A percentile compares a stretch with the other conserved stretches of the same genome.
Conservation (phyloP, 2,113 vertebrate genomes). For the Pelvicachromis taeniatus region DNA sequence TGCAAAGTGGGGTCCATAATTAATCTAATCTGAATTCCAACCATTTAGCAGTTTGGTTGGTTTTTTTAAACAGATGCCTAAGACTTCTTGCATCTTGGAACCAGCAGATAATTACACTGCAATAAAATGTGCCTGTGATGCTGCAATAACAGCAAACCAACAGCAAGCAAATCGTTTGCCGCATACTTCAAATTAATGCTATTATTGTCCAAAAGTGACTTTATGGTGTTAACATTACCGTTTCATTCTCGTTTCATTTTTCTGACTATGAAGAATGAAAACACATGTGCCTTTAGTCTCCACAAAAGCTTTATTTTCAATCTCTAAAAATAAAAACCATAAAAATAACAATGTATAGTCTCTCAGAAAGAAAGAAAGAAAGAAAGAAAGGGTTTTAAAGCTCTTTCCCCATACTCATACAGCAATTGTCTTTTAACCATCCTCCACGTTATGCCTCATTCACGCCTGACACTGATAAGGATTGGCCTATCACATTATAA, state of each 20-base stretch:
- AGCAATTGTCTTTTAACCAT: background rate
- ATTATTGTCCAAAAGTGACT: background rate
- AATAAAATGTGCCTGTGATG: background rate
- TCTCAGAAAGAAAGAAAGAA: slow-evolving; percentile 12
- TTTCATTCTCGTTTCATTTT: background rate
- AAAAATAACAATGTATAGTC: slow-evolving; percentile 51
- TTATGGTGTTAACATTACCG: background rate
- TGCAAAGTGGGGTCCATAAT: background rate
- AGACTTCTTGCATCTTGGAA: background rate
- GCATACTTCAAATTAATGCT: background rate
- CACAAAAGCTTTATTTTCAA: slow-evolving; percentile 55
- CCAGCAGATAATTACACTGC: background rate
- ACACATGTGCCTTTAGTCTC: background rate
- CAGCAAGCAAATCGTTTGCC: background rate
- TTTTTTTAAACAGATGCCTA: background rate
- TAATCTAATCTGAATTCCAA: background rate
- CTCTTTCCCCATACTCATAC: slow-evolving; percentile 20
- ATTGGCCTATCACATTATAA: background rate
- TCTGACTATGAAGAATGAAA: background rate
- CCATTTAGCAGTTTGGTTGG: background rate
- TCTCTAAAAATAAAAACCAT: slow-evolving; percentile 51
- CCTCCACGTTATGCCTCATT: background rate
- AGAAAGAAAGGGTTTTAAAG: slow-evolving; percentile 35
- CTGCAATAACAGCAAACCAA: background rate
- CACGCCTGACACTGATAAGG: background rate